Evolutionary conservation across 2,113 vertebrate species (phyloP).

Genomic region (Hyperoodon ampullatus): DNA sequence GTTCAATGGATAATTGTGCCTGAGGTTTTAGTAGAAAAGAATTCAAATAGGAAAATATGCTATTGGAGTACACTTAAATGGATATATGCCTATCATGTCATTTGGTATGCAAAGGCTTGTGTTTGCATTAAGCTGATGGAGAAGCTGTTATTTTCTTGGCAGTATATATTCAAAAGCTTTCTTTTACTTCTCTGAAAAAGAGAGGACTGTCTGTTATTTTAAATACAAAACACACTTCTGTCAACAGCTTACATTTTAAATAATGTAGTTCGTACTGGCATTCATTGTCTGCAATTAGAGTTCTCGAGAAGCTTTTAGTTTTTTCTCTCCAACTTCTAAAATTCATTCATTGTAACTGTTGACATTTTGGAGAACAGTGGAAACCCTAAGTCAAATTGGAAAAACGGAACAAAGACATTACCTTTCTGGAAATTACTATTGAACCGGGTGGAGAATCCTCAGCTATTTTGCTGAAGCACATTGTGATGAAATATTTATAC

Average conservation of each 20-base stretch:
- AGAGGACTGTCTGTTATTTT: slow-evolving; percentile 53
- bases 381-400: slow-evolving; percentile 12
- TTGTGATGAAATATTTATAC: background rate
- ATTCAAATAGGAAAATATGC: background rate
- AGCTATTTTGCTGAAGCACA: background rate
- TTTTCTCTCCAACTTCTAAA: slow-evolving; percentile 53
- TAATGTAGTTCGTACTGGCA: background rate
- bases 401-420: slow-evolving; percentile 48
- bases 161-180: slow-evolving; percentile 34
- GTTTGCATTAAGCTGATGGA: slow-evolving; percentile 49
- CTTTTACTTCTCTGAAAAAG: slow-evolving; percentile 34
- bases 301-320: slow-evolving; percentile 64
- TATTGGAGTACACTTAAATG: background rate
- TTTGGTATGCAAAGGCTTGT: slow-evolving; percentile 8
- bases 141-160: slow-evolving; percentile 51
- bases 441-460: background rate
- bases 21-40: slow-evolving; percentile 49
- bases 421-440: slow-evolving; percentile 17
- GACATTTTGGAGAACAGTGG: slow-evolving; percentile 60
- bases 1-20: slow-evolving; percentile 12
- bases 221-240: slow-evolving; percentile 60
- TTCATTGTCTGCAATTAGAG: slow-evolving; percentile 59
- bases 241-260: slow-evolving; percentile 55
- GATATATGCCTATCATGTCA: background rate
- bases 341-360: slow-evolving; percentile 43